Conservation (phyloP, 2,888 invertebrate species). For the Spilosoma lubricipeda region DNA sequence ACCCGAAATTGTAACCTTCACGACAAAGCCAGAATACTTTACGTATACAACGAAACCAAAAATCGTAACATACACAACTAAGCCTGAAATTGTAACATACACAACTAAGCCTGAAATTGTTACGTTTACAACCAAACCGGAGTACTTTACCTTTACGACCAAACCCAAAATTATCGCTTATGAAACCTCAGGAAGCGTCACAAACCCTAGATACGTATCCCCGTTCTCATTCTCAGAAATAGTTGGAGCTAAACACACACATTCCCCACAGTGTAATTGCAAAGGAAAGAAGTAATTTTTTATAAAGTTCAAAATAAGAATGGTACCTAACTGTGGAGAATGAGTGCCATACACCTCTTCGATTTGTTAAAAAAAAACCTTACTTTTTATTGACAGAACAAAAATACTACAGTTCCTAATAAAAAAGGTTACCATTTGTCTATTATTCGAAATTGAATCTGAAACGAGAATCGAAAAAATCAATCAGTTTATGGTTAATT, state of each 20-base stretch:
- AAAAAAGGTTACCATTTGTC: conserved; percentile 49
- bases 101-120: conserved; percentile 62
- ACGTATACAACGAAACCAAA: conserved; percentile 63
- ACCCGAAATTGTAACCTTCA: conserved; percentile 64
- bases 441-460: conserved; percentile 27
- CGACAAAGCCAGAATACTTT: conserved; percentile 64
- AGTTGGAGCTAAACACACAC: conserved; percentile 66
- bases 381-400: conserved; percentile 48
- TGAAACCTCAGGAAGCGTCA: conserved; percentile 77
- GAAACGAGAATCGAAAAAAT: conserved; percentile 26
- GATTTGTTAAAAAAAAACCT: conserved; percentile 18
- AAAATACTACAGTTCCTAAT: conserved; percentile 64
- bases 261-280: conserved; percentile 77
- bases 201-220: conserved; percentile 75
- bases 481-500: conserved; percentile 20
- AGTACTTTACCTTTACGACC: conserved; percentile 59
- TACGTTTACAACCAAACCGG: conserved; percentile 67
- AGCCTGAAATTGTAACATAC: conserved; percentile 60
- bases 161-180: conserved; percentile 66
- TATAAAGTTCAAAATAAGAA: conserved; percentile 29
- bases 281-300: conserved; percentile 66
- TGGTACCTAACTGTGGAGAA: conserved; percentile 49
- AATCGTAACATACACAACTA: conserved; percentile 58
- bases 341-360: conserved; percentile 69
- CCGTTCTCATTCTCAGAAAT: conserved; percentile 71